Conservation (phyloP, 1,140 invertebrate genomes). For the Coptotermes formosanus region DNA sequence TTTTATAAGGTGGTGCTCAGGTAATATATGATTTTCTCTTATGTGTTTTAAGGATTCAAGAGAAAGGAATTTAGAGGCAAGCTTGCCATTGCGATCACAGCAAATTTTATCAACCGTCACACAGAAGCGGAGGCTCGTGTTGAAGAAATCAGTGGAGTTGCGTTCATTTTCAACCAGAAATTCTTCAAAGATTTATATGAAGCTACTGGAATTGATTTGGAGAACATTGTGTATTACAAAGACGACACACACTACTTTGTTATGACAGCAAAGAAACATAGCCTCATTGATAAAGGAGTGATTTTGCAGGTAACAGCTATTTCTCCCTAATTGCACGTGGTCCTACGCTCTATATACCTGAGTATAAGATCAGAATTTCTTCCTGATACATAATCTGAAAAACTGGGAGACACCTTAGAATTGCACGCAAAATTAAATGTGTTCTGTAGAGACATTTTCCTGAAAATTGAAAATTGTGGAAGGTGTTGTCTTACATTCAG, state of each 20-base stretch:
- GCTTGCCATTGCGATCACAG: slow-evolving; percentile 96
- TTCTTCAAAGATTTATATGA: slow-evolving; percentile 93
- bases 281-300: slow-evolving; percentile 87
- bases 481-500: no score
- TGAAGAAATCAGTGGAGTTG: slow-evolving; percentile 95
- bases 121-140: slow-evolving; percentile 91
- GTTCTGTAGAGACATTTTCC: no score
- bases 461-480: no score
- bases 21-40: not conserved
- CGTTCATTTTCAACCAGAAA: slow-evolving; percentile 98
- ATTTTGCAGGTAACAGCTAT: slow-evolving; percentile 65
- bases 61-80: slow-evolving; percentile 97
- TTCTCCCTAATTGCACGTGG: not conserved
- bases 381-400: no score
- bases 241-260: slow-evolving; percentile 99
- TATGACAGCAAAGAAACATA: slow-evolving; percentile 98
- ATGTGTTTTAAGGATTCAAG: slow-evolving; percentile 65
- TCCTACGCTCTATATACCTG: slow-evolving; percentile 46
- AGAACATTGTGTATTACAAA: slow-evolving; percentile 99
- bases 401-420: no score
- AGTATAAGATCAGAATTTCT: no score
- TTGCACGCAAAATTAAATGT: no score
- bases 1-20: no score
- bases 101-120: slow-evolving; percentile 95
- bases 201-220: slow-evolving; percentile 91